These are phyloP conservation scores for Mechanitis messenoides DNA, from an alignment of 2,888 invertebrate genomes.

Conservation along the genomic window DNA sequence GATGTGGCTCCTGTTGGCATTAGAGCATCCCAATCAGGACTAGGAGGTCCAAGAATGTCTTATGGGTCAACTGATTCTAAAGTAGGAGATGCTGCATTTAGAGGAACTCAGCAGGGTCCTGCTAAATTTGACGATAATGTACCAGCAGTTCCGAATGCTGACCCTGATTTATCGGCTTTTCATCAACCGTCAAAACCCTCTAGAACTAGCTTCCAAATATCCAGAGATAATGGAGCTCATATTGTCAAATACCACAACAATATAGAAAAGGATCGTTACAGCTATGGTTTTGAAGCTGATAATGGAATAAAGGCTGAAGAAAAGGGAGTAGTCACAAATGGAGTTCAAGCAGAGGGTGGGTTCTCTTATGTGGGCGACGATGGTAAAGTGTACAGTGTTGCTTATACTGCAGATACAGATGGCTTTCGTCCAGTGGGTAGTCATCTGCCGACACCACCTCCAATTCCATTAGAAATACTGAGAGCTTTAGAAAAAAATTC, in stretches of 20 bases:
- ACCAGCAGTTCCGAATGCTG: slow-evolving; percentile 1
- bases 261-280: slow-evolving; percentile 48
- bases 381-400: slow-evolving; percentile 59
- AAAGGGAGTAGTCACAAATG: slow-evolving; percentile 49
- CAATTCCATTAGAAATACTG: slow-evolving; percentile 58
- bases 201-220: slow-evolving; percentile 34
- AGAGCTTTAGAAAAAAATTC: slow-evolving; percentile 59
- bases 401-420: slow-evolving; percentile 58
- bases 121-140: slow-evolving; percentile 34
- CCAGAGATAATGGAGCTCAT: slow-evolving; percentile 45
- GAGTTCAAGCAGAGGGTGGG: slow-evolving; percentile 56
- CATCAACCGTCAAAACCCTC: background rate
- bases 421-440: slow-evolving; percentile 58
- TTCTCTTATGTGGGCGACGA: slow-evolving; percentile 63
- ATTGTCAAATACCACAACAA: slow-evolving; percentile 52
- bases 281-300: slow-evolving; percentile 58
- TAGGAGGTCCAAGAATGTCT: slow-evolving; percentile 52
- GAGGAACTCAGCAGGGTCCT: slow-evolving; percentile 25
- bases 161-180: slow-evolving; percentile 20
- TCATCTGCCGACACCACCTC: slow-evolving; percentile 62
- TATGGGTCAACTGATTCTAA: slow-evolving; percentile 65
- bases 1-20: slow-evolving; percentile 60
- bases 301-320: slow-evolving; percentile 62
- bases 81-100: slow-evolving; percentile 66
- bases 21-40: slow-evolving; percentile 49